These are phyloP conservation scores for Pogonus chalceus DNA, from an alignment of 1,140 invertebrate species.

Conservation along the genomic window DNA sequence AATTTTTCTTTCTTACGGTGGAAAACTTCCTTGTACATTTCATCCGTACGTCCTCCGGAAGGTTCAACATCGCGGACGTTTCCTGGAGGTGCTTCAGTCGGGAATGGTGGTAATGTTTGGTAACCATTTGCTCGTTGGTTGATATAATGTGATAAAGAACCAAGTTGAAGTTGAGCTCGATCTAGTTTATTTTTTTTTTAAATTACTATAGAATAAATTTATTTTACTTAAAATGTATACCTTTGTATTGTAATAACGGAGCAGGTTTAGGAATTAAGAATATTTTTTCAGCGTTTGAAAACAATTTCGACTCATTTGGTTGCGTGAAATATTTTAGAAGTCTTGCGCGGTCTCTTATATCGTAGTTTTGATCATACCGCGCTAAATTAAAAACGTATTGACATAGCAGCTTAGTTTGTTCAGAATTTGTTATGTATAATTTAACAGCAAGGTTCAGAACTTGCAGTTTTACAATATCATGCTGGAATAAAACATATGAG, in stretches of 20 bases:
- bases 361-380: conserved; percentile 96
- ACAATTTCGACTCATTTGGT: conserved; percentile 47
- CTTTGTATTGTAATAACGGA: conserved; percentile 56
- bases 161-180: conserved; percentile 80
- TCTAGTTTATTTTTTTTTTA: conserved; percentile 40
- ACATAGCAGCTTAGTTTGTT: conserved; percentile 78
- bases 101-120: conserved; percentile 78
- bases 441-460: conserved; percentile 92
- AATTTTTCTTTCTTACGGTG: conserved; percentile 27
- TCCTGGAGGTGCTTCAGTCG: conserved; percentile 63
- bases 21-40: conserved; percentile 18
- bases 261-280: conserved; percentile 90
- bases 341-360: conserved; percentile 88
- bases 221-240: conserved; percentile 28
- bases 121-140: conserved; percentile 80
- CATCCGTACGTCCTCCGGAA: conserved; percentile 22
- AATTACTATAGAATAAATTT: background rate
- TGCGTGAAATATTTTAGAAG: conserved; percentile 77
- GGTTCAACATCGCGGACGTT: conserved; percentile 67
- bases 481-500: conserved; percentile 39
- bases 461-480: conserved; percentile 94
- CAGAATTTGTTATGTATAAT: conserved; percentile 78
- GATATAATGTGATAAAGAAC: conserved; percentile 90
- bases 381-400: conserved; percentile 95
- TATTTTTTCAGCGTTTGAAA: conserved; percentile 67